Evolutionary conservation across 2,888 invertebrate species (phyloP), one percentile per base, ranked within the genome.

Genomic region (Therioaphis trifolii): DNA sequence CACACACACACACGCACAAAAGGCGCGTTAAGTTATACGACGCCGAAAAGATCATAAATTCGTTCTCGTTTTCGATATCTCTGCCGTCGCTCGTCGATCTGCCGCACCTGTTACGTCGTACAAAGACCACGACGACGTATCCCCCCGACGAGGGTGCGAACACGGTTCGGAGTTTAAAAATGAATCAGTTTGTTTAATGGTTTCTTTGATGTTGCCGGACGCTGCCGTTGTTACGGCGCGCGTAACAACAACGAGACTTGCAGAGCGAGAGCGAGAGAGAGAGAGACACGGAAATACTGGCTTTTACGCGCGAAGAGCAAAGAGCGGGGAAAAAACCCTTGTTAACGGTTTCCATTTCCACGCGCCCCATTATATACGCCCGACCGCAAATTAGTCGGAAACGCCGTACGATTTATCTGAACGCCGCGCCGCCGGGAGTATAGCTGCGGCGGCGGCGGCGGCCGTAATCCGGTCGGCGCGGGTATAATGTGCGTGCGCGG

Each of bases 301-400:
- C 35, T 35, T 35, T n/a, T n/a, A n/a, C n/a, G n/a, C n/a, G n/a
- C n/a, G 35, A 7, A 35, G 35, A 35, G n/a, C n/a, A n/a, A n/a
- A n/a, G 35, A 7, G 35, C 12, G 71, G 21, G n/a, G 15, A 14
- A 12, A 12, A 72, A 2, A 7, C 63, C 29, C 46, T 46, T 29
- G 63, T 76, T 76, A 76, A 76, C 63, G 46, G 29, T 27, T 21
- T 63, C 49, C 63, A 21, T 63, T 49, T 77, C 66, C 21, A 40
- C 66, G 15, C 52, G 27, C 35, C 35, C 76, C 63, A 66, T 63
- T 77, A 43, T 61, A 75, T 35, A 35, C 35, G 35, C 2, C 75
- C 68, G 63, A 68, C 66, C 66, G 77, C 66, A 68, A 77, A 68
- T 77, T 68, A 77, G 66, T 52, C 66, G 35, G 5, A 63, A 63